These are phyloP conservation scores for Microdon myrmicae DNA, from an alignment of 2,888 invertebrate species.

Conservation along the genomic window DNA sequence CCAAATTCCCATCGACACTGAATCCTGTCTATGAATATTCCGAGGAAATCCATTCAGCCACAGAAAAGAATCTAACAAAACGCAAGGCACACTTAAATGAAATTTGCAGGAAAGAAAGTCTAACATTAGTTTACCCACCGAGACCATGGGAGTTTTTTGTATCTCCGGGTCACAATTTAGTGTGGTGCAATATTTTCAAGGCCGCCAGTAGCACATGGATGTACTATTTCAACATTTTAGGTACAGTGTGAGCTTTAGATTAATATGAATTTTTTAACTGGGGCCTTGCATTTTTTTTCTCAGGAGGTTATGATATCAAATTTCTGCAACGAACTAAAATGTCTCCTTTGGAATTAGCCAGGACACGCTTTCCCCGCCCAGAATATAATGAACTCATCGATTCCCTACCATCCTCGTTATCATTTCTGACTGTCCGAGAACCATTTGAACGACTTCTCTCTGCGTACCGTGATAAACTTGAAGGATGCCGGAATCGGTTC, in stretches of 20 bases:
- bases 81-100: constrained; percentile 68
- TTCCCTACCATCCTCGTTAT: constrained; percentile 72
- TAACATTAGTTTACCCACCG: constrained; percentile 67
- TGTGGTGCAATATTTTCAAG: constrained; percentile 82
- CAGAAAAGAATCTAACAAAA: constrained; percentile 69
- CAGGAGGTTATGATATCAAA: constrained; percentile 72
- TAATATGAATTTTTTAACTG: not conserved
- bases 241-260: constrained; percentile 63
- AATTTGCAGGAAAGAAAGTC: constrained; percentile 68
- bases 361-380: constrained; percentile 76
- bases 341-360: constrained; percentile 75
- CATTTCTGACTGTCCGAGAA: constrained; percentile 77
- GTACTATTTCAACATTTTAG: constrained; percentile 80
- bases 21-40: constrained; percentile 67
- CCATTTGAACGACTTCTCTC: constrained; percentile 79
- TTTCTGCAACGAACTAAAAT: constrained; percentile 71
- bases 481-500: constrained; percentile 75
- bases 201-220: constrained; percentile 84
- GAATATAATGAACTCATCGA: constrained; percentile 74
- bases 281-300: constrained; percentile 33
- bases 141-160: constrained; percentile 81
- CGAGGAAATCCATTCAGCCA: constrained; percentile 65
- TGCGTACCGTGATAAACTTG: constrained; percentile 79
- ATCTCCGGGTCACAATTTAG: constrained; percentile 74
- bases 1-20: constrained; percentile 57